Base-by-base conservation (phyloP, 2,888 invertebrate species). In the Melanophora roralis region DNA sequence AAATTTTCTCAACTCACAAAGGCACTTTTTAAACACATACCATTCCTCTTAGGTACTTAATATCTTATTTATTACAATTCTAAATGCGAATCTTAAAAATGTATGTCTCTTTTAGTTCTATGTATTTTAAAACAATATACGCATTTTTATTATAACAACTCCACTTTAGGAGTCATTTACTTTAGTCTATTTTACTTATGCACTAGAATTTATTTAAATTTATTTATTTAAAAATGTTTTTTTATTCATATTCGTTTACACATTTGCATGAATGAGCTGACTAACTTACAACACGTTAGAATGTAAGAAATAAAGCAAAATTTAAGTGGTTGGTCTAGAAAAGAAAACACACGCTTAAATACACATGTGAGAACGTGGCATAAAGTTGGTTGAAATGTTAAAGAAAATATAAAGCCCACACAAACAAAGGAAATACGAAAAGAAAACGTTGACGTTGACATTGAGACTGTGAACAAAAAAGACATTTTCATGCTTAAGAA, bases 391-490 rank as follows among this genome's bases (percentile, higher is more conserved):
- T 72, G 43, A 53, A 62, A 43, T 53, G 23, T 43, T 45, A 23
- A 19, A 38, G 21, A 21, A 21, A 32, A 5, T 27, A 27, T 27
- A 5, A 21, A 60, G 43, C 38, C 23, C 21, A 21, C 3, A 27
- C 12, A 45, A 27, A 57, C 47, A 43, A 71, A 49, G 72, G 53
- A 27, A 27, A 27, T 6, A 57, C 68, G 49, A 65, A 68, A 64
- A 53, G 68, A 57, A 45, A 3, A 27, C n/a, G n/a, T n/a, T n/a
- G n/a, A n/a, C n/a, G n/a, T n/a, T 76, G 76, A 76, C 76, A 80
- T 80, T 80, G 76, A 76, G 76, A 67, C 76, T 67, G 27, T 40
- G 55, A 40, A 77, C 45, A 32, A 67, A 3, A 40, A 45, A 51
- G 27, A 27, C 4, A 68, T 76, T 67, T 68, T 73, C 62, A 73